Conservation (phyloP, 2,888 invertebrate genomes). For the Disparrhopalites patrizii region DNA sequence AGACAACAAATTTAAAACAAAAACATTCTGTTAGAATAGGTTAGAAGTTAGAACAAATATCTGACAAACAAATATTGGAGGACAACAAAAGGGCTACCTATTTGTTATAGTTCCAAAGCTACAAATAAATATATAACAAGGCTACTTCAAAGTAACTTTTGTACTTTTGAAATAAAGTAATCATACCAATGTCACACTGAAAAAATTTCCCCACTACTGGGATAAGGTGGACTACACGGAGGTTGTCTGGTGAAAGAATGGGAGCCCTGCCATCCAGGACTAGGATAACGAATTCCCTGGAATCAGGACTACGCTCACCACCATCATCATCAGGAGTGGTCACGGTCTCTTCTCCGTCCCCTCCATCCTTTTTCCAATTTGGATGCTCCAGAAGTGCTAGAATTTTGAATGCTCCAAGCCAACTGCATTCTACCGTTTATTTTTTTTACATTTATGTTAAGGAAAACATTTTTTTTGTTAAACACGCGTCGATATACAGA, state of each 20-base stretch:
- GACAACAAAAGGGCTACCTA: too few relatives aligned
- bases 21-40: not conserved
- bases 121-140: too few relatives aligned
- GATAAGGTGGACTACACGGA: constrained; percentile 73
- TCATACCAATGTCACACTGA: constrained; percentile 70
- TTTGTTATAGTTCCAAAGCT: too few relatives aligned
- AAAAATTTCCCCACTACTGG: constrained; percentile 71
- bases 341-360: not conserved
- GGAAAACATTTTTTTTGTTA: constrained; percentile 29
- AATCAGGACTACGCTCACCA: constrained; percentile 36
- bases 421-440: constrained; percentile 44
- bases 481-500: not conserved
- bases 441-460: constrained; percentile 26
- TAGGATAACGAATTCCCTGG: constrained; percentile 44
- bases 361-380: constrained; percentile 43
- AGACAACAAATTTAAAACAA: not conserved
- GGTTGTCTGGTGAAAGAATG: constrained; percentile 54
- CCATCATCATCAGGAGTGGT: too few relatives aligned
- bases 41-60: not conserved
- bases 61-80: too few relatives aligned
- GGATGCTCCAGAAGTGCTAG: constrained; percentile 61
- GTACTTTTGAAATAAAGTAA: too few relatives aligned
- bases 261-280: constrained; percentile 43
- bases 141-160: too few relatives aligned
- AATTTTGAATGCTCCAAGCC: constrained; percentile 55